Evolutionary conservation across 2,113 vertebrate genomes (phyloP).

Genomic region (Myotis lucifugus): DNA sequence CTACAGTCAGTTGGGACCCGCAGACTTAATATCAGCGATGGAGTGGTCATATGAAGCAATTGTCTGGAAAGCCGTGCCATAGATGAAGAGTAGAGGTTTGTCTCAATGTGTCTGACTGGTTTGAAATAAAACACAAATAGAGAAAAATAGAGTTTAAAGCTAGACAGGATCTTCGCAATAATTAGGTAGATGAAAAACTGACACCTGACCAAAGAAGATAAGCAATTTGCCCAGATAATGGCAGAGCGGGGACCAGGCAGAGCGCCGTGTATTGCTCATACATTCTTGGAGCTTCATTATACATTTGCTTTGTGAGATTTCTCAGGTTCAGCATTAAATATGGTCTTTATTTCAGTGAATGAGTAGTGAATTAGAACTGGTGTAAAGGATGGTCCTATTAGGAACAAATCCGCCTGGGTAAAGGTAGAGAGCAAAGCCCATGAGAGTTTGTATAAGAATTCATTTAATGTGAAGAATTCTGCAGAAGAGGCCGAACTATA

Average conservation of each 20-base stretch:
- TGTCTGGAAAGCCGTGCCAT: neutral
- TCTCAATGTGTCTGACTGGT: neutral
- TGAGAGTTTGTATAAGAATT: neutral
- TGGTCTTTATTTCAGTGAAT: neutral
- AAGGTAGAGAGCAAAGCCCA: neutral
- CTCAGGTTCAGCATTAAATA: neutral
- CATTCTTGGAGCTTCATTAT: neutral
- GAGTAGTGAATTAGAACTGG: slow-evolving; percentile 37
- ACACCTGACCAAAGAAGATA: neutral
- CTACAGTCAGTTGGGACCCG: neutral
- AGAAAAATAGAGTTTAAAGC: slow-evolving; percentile 12
- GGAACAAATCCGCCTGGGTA: neutral
- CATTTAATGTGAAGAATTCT: slow-evolving; percentile 30
- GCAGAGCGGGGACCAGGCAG: neutral
- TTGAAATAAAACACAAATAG: slow-evolving; percentile 42
- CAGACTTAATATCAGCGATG: neutral
- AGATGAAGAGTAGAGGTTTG: neutral
- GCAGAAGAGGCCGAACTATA: neutral
- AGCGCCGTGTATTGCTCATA: fast-evolving
- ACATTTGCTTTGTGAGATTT: neutral
- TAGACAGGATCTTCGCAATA: neutral
- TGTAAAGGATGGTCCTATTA: slow-evolving; percentile 32
- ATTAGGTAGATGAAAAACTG: slow-evolving; percentile 6
- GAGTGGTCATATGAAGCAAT: neutral
- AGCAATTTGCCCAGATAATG: neutral